phyloP scores from a whole-genome alignment of 92 coral and sea anemone species.

The Epizoanthus illoricatus region DNA sequence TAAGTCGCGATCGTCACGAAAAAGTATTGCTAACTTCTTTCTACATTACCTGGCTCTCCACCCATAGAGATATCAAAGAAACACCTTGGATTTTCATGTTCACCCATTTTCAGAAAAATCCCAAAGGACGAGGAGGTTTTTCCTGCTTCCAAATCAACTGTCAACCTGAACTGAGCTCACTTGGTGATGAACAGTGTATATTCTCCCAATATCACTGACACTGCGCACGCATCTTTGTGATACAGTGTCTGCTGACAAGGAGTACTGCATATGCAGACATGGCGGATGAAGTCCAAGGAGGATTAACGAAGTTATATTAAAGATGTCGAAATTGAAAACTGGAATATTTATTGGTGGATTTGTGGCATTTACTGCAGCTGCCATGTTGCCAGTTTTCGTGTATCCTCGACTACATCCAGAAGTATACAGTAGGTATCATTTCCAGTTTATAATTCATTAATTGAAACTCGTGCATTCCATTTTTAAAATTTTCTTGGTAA shows the following conservation, averaged over 20 bases:
- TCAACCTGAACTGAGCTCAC: constrained; percentile 14
- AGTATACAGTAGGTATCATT: constrained; percentile 71
- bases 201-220: constrained; percentile 21
- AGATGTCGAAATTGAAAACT: constrained; percentile 78
- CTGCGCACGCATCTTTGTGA: constrained; percentile 27
- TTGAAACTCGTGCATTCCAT: neutral
- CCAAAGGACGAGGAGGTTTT: constrained; percentile 3
- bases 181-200: constrained; percentile 14
- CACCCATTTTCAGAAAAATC: constrained; percentile 55
- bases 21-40: neutral
- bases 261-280: constrained; percentile 20
- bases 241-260: constrained; percentile 40
- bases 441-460: neutral
- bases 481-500: neutral
- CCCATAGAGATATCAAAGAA: constrained; percentile 83
- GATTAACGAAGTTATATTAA: neutral
- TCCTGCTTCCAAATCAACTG: constrained; percentile 3
- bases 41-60: constrained; percentile 72
- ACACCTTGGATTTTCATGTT: constrained; percentile 66
- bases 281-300: constrained; percentile 14
- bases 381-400: constrained; percentile 80
- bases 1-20: constrained; percentile 38
- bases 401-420: constrained; percentile 89
- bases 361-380: constrained; percentile 77
- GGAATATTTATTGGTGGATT: constrained; percentile 81